These are phyloP conservation scores for Apomyelois bistriatella DNA, from an alignment of 2,888 invertebrate genomes.

Conservation along the genomic window DNA sequence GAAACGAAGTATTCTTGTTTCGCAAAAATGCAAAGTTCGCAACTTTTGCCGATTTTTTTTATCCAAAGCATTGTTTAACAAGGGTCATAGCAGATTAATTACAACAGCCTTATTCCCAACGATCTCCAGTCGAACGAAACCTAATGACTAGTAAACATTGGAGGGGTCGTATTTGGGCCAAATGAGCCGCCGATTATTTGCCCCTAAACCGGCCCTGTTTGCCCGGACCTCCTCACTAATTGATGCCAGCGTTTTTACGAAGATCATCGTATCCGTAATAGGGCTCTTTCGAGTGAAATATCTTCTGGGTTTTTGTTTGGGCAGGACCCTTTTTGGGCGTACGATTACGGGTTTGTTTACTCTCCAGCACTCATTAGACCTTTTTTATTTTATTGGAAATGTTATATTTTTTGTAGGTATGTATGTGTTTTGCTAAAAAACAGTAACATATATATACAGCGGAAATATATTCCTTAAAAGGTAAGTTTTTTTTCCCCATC, in stretches of 20 bases:
- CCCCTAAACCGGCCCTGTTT: constrained; percentile 34
- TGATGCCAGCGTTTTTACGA: constrained; percentile 44
- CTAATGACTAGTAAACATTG: constrained; percentile 46
- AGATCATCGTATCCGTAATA: constrained; percentile 34
- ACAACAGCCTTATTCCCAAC: constrained; percentile 11
- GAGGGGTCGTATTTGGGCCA: constrained; percentile 18
- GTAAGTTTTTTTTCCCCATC: too few species aligned
- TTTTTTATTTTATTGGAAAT: not conserved
- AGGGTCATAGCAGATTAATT: constrained; percentile 6
- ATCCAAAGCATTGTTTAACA: not conserved
- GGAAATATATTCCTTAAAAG: too few species aligned
- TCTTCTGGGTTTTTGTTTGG: constrained; percentile 33
- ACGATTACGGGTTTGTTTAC: constrained; percentile 12
- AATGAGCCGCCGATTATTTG: constrained; percentile 44
- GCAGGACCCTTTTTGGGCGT: constrained; percentile 19
- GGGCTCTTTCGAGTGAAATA: constrained; percentile 44
- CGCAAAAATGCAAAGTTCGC: not conserved
- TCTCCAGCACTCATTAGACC: constrained; percentile 7
- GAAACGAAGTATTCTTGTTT: too few species aligned
- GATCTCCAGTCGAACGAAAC: constrained; percentile 22
- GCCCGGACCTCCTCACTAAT: constrained; percentile 39
- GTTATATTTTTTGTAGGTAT: not conserved
- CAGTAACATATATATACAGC: too few species aligned
- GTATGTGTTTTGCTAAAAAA: too few species aligned
- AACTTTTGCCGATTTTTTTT: not conserved